Evolutionary conservation across 2,797 vertebrate species (phyloP).

Genomic region (Sebastes ruberrimus): DNA sequence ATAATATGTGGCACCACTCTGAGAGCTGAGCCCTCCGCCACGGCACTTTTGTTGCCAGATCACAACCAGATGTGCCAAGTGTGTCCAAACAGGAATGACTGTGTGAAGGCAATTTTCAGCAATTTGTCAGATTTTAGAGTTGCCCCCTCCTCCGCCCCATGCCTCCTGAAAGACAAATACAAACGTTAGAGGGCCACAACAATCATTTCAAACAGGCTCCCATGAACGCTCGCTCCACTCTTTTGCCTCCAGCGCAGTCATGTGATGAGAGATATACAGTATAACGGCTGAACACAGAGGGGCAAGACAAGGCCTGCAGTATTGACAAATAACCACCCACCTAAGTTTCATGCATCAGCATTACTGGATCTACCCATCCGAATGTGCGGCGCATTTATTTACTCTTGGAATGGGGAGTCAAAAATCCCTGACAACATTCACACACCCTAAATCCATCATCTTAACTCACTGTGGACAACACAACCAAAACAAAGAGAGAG

Average conservation of each 20-base stretch:
- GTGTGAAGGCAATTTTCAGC: conserved; percentile 88
- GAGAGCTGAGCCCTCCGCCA: conserved; percentile 74
- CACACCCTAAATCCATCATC: conserved; percentile 63
- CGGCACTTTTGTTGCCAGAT: conserved; percentile 83
- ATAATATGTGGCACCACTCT: conserved; percentile 77
- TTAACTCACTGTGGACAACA: conserved; percentile 25
- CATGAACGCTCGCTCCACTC: conserved; percentile 34
- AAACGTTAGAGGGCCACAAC: conserved; percentile 66
- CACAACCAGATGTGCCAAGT: conserved; percentile 87
- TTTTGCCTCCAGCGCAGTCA: conserved; percentile 52
- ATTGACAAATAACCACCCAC: conserved; percentile 73
- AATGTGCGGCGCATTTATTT: conserved; percentile 41
- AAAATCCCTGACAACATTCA: conserved; percentile 44
- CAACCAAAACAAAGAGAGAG: conserved; percentile 50
- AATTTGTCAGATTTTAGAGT: conserved; percentile 88
- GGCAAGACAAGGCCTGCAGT: conserved; percentile 71
- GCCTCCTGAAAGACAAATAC: conserved; percentile 81
- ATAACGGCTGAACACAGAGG: conserved; percentile 39
- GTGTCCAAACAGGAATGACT: conserved; percentile 86
- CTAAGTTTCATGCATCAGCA: conserved; percentile 61
- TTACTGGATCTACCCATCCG: conserved; percentile 48
- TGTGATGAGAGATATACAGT: conserved; percentile 69
- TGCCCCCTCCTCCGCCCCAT: conserved; percentile 25
- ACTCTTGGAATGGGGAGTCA: conserved; percentile 32
- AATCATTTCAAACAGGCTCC: conserved; percentile 68